Evolutionary conservation across 2,888 invertebrate species (phyloP).

Genomic region (Pandemis cinnamomeana): DNA sequence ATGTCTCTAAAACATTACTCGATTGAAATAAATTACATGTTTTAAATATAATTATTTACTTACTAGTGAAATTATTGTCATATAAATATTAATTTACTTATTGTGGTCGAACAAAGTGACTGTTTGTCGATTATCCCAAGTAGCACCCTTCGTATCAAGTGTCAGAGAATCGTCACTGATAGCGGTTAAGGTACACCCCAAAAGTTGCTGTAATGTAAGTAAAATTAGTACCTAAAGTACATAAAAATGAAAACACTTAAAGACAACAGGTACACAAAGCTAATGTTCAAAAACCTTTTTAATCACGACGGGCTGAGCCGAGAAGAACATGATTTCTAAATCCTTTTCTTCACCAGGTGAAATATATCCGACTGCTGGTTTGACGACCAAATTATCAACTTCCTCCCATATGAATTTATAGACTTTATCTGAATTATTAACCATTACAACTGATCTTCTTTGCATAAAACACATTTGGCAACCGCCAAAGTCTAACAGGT

Average conservation of each 20-base stretch:
- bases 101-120: constrained; percentile 70
- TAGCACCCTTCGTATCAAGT: constrained; percentile 64
- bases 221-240: background rate
- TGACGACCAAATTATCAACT: constrained; percentile 64
- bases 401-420: constrained; percentile 73
- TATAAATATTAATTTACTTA: constrained; percentile 51
- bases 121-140: constrained; percentile 79
- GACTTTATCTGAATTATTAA: constrained; percentile 78
- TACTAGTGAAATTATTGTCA: background rate
- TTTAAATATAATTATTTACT: background rate
- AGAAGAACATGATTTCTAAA: constrained; percentile 72
- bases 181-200: constrained; percentile 62
- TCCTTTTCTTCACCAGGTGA: constrained; percentile 81
- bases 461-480: constrained; percentile 69
- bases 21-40: background rate
- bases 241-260: background rate
- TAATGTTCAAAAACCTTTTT: constrained; percentile 58
- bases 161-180: constrained; percentile 68
- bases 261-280: background rate
- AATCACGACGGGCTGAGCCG: constrained; percentile 60
- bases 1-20: constrained; percentile 50
- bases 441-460: constrained; percentile 70
- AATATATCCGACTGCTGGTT: constrained; percentile 74
- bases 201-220: constrained; percentile 55
- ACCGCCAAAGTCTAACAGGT: constrained; percentile 74